Evolutionary conservation across 2,113 vertebrate genomes (phyloP).

Genomic region (Cyanoramphus novaezelandiae): DNA sequence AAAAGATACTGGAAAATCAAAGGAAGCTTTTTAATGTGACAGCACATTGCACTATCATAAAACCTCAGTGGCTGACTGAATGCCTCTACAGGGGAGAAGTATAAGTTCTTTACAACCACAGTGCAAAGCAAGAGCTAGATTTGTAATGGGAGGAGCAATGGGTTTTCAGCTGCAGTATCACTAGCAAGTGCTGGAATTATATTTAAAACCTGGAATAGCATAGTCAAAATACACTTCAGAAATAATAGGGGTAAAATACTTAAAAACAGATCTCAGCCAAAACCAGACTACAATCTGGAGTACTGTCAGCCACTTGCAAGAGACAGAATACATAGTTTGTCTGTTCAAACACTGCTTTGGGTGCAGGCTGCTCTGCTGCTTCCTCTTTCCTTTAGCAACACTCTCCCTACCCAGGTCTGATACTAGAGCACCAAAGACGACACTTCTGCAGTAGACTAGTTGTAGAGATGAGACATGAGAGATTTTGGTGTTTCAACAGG

Average conservation of each 20-base stretch:
- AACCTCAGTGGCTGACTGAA: neutral
- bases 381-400: neutral
- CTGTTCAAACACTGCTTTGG: rapidly evolving
- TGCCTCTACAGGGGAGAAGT: neutral
- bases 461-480: neutral
- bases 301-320: neutral
- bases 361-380: neutral
- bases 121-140: neutral
- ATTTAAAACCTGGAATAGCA: neutral
- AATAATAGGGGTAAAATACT: neutral
- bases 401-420: neutral
- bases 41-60: neutral
- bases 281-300: neutral
- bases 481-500: neutral
- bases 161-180: neutral
- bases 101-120: neutral
- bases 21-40: neutral
- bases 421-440: neutral
- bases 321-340: neutral
- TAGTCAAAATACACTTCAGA: neutral
- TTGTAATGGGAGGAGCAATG: neutral
- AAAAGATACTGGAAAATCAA: neutral
- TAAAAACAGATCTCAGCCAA: neutral
- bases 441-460: neutral
- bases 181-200: neutral